Evolutionary conservation across 2,113 vertebrate genomes (phyloP).

Genomic region (Osmerus mordax): DNA sequence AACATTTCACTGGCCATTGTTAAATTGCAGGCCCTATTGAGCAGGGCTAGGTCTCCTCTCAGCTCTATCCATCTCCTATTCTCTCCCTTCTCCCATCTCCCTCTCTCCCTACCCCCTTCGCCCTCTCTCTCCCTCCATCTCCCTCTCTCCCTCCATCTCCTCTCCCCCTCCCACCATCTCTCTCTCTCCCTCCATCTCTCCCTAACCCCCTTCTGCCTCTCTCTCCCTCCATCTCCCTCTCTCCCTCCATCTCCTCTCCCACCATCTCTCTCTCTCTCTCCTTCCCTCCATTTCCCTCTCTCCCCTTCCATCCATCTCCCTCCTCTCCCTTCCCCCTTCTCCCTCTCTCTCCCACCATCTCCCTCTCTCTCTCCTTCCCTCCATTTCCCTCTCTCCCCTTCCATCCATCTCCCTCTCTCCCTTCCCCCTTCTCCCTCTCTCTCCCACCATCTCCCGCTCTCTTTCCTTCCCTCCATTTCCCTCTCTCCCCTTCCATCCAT

Average conservation of each 20-base stretch:
- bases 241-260: neutral
- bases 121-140: too few species aligned
- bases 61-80: neutral
- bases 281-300: neutral
- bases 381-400: too few species aligned
- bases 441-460: too few species aligned
- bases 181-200: neutral
- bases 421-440: too few species aligned
- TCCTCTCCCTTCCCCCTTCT: neutral
- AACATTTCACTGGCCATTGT: slow-evolving; percentile 28
- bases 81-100: too few species aligned
- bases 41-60: neutral
- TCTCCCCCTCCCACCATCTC: neutral
- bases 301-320: neutral
- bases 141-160: neutral
- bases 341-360: neutral
- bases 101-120: too few species aligned
- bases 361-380: neutral
- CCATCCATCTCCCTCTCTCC: neutral
- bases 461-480: neutral
- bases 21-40: neutral
- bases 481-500: slow-evolving; percentile 1
- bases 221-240: neutral
- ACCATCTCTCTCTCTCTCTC: neutral
- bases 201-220: neutral